phyloP scores from a whole-genome alignment of 2,797 vertebrate species.

The Thalassophryne amazonica region DNA sequence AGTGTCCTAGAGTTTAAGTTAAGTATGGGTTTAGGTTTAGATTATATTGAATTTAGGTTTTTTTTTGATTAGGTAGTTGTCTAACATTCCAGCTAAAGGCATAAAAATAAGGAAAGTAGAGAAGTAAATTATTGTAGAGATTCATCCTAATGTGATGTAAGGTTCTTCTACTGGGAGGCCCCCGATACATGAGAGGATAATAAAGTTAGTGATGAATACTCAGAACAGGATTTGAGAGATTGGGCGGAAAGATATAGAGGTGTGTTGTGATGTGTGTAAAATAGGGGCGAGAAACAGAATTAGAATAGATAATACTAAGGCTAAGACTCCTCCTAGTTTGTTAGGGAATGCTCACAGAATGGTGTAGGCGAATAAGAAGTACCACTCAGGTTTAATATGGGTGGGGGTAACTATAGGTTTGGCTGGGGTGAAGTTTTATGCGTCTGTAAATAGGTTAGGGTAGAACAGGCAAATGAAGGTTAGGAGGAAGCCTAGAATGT shows the following conservation, averaged over 20 bases:
- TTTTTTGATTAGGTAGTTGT: too few relatives aligned
- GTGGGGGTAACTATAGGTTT: conserved; percentile 19
- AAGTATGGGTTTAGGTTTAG: too few relatives aligned
- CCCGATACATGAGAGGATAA: conserved; percentile 10
- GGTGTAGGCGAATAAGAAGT: conserved; percentile 52
- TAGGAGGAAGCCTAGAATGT: background rate
- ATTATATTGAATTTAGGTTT: too few relatives aligned
- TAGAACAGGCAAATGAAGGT: background rate
- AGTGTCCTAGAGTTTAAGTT: too few relatives aligned
- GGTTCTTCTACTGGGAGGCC: conserved; percentile 39
- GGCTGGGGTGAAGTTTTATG: conserved; percentile 61
- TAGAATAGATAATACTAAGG: background rate
- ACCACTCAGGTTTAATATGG: conserved; percentile 51
- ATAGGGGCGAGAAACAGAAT: background rate
- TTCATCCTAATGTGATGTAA: conserved; percentile 33
- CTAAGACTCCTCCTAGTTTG: conserved; percentile 24
- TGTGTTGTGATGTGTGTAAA: conserved; percentile 39
- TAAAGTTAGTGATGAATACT: background rate
- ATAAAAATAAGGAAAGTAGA: fast-evolving
- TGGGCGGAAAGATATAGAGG: conserved; percentile 5
- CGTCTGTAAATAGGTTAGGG: conserved; percentile 31
- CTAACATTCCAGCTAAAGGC: fast-evolving
- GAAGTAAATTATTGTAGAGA: conserved; percentile 8
- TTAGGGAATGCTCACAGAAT: conserved; percentile 32
- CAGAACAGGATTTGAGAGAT: conserved; percentile 26